Percentiles rank a stretch among this genome's conserved stretches.
Evolutionary conservation across 2,797 vertebrate genomes (phyloP).

Genomic region (Lagocephalus sceleratus): DNA sequence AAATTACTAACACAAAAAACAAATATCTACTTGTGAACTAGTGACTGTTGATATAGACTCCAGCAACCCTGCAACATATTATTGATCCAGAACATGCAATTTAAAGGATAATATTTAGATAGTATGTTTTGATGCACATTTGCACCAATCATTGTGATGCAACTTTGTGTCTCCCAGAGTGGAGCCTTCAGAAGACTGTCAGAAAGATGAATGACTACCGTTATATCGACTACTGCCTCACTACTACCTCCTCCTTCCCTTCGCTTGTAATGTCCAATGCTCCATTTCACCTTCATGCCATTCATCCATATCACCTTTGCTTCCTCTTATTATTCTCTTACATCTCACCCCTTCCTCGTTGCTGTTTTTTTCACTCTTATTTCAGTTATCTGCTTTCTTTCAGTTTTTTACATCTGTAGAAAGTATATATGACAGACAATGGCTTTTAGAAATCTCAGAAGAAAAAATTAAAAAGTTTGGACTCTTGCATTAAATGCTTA

Average conservation of each 20-base stretch:
- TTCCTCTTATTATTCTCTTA: slow-evolving; percentile 35
- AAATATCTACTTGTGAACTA: no score
- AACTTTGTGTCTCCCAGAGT: slow-evolving; percentile 67
- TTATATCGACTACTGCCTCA: slow-evolving; percentile 66
- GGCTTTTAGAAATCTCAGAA: slow-evolving; percentile 31
- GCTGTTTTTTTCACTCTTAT: background rate
- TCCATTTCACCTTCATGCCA: no score
- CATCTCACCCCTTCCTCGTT: slow-evolving; percentile 3
- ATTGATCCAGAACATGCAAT: slow-evolving; percentile 41
- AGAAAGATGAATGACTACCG: slow-evolving; percentile 74
- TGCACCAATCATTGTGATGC: slow-evolving; percentile 64
- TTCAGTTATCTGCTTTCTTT: slow-evolving; percentile 17
- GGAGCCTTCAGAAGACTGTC: slow-evolving; percentile 71
- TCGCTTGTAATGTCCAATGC: slow-evolving; percentile 34
- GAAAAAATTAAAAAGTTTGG: background rate
- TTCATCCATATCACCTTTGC: slow-evolving; percentile 32
- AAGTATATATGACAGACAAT: slow-evolving; percentile 9
- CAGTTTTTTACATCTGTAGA: slow-evolving; percentile 26
- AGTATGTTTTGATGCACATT: slow-evolving; percentile 26
- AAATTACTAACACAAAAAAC: no score
- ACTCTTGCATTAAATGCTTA: slow-evolving; percentile 43
- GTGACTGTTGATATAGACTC: no score
- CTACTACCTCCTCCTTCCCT: slow-evolving; percentile 31
- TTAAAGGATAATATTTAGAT: background rate
- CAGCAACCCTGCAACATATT: no score